A percentile compares a stretch with the other conserved stretches of the same genome.
These are phyloP conservation scores for Galerucella calmariensis DNA, from an alignment of 2,888 invertebrate species.

Conservation along the genomic window DNA sequence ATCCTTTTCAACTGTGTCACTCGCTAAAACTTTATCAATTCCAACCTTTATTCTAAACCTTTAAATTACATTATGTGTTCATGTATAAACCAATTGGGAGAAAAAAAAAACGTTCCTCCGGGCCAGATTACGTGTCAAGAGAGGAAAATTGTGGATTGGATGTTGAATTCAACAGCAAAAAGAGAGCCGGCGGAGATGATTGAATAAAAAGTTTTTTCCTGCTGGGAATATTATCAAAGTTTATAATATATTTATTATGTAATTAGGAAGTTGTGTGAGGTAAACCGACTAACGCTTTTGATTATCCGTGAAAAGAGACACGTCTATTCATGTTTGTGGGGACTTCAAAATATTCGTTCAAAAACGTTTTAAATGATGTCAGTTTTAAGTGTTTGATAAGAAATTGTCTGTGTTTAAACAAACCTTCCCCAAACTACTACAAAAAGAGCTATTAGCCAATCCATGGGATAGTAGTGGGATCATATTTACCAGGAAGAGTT, in stretches of 20 bases:
- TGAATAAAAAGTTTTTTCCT: slow-evolving; percentile 12
- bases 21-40: background rate
- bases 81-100: background rate
- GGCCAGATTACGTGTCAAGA: slow-evolving; percentile 12
- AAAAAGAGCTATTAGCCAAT: no score
- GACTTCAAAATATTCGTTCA: no score
- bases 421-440: no score
- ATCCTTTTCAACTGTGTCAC: background rate
- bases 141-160: slow-evolving; percentile 14
- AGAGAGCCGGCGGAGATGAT: background rate
- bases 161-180: slow-evolving; percentile 5
- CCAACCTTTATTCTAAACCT: background rate
- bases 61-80: background rate
- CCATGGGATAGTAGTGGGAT: no score
- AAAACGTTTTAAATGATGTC: no score
- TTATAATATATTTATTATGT: slow-evolving; percentile 12
- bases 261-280: background rate
- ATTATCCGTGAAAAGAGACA: no score
- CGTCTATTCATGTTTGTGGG: no score
- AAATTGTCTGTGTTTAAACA: no score
- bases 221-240: slow-evolving; percentile 5
- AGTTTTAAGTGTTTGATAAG: no score
- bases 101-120: slow-evolving; percentile 16
- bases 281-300: no score
- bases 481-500: no score